These are phyloP conservation scores for Scelioninae gen. 2 DNA, from an alignment of 2,888 invertebrate species.

Conservation along the genomic window DNA sequence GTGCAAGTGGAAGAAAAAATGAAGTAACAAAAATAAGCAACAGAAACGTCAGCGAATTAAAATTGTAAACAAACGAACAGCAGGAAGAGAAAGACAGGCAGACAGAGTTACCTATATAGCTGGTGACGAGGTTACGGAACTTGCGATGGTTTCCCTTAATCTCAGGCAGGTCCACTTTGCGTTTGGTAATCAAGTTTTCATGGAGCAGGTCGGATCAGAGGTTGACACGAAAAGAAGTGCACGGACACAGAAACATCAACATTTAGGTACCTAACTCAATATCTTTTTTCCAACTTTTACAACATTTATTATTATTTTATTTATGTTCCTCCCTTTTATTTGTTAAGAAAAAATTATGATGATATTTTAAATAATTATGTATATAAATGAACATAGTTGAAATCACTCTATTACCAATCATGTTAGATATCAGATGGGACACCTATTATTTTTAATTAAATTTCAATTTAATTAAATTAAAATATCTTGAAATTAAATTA, in stretches of 20 bases:
- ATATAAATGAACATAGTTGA: too few relatives aligned
- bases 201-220: conserved; percentile 72
- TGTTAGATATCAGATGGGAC: too few relatives aligned
- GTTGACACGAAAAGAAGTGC: conserved; percentile 75
- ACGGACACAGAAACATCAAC: conserved; percentile 75
- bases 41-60: conserved; percentile 38
- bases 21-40: conserved; percentile 14
- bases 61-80: conserved; percentile 60
- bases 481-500: too few relatives aligned
- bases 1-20: conserved; percentile 29
- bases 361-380: conserved; percentile 2
- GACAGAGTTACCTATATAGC: conserved; percentile 94
- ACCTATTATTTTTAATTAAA: too few relatives aligned
- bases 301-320: conserved; percentile 27
- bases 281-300: conserved; percentile 34
- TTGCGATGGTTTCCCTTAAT: conserved; percentile 99
- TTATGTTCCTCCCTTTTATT: conserved; percentile 14
- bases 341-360: conserved; percentile 5
- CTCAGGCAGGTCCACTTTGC: conserved; percentile 97
- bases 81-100: conserved; percentile 68
- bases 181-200: conserved; percentile 70
- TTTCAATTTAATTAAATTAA: too few relatives aligned
- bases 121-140: conserved; percentile 99
- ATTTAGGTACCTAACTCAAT: conserved; percentile 70
- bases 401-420: too few relatives aligned